Base-by-base conservation (phyloP, 2,797 vertebrate species). In the Melanotaenia pygmaea region DNA sequence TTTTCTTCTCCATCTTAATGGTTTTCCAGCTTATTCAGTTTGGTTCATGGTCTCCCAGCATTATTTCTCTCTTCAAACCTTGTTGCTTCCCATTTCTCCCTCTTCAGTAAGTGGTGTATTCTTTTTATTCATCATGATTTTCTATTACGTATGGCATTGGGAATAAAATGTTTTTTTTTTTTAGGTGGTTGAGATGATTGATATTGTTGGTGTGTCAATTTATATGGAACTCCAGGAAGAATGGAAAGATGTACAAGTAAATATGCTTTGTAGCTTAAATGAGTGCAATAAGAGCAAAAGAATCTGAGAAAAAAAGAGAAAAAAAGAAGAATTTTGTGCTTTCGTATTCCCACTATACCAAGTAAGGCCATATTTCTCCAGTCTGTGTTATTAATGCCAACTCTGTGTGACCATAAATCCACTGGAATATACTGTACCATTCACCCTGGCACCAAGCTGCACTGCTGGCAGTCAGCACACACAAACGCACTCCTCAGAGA, bases 401-500 rank as follows among this genome's bases (percentile, higher is more conserved):
- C 63, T 65, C 63, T 67, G 51, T 69, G 67, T 80, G 74, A 80
- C 66, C 64, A 79, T 88, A 81, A 88, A 89, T 88, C 76, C 70
- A 57, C n/a, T 60, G 79, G 59, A 84, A 86, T 78, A 68, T 74
- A 60, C 30, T 68, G 67, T 37, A 69, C 64, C 62, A 54, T 71
- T 79, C 77, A 77, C 32, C 74, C 73, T 70, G 50, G 77, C 76
- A 61, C 51, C 43, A 77, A 66, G 65, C 69, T 72, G 56, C 70
- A 53, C 37, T 45, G 56, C 62, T 79, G 74, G 80, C 72, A 86
- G 14, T 64, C 50, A 0, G 57, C 67, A 62, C 72, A 76, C 77
- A 53, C 68, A 66, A 53, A 59, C 59, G 69, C 14, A 35, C 51
- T 59, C 76, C 68, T 59, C 30, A 20, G 62, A 38, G 74, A 66